Evolutionary conservation across 1,140 invertebrate species (phyloP).

Genomic region (Dysdera silvatica): DNA sequence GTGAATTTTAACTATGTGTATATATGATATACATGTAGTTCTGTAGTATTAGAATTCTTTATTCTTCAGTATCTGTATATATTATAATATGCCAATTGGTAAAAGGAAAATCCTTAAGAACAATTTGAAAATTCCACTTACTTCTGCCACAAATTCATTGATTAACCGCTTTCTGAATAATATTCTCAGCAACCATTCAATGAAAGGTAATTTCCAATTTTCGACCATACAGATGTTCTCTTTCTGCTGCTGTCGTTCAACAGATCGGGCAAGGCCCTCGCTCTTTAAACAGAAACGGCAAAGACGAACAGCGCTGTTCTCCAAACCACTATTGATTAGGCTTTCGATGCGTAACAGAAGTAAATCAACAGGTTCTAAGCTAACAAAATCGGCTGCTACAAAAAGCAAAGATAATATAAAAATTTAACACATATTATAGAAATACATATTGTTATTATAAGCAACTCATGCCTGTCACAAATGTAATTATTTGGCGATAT

Average conservation of each 20-base stretch:
- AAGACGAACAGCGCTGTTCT: conserved; percentile 18
- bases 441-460: not conserved
- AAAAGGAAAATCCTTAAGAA: not conserved
- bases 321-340: conserved; percentile 8
- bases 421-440: not conserved
- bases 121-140: not conserved
- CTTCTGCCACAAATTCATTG: conserved; percentile 15
- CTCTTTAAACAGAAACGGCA: conserved; percentile 5
- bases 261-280: not conserved
- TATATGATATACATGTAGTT: too few relatives aligned
- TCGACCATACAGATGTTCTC: not conserved
- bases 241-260: not conserved
- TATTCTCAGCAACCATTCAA: conserved; percentile 21
- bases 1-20: too few relatives aligned
- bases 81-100: too few relatives aligned
- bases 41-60: too few relatives aligned
- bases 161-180: conserved; percentile 12
- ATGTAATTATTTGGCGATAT: not conserved
- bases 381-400: conserved; percentile 22
- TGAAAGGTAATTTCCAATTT: conserved; percentile 11
- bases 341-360: conserved; percentile 22
- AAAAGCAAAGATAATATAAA: not conserved
- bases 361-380: conserved; percentile 22
- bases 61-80: too few relatives aligned
- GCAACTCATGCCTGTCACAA: not conserved